A percentile compares a stretch with the other conserved stretches of the same genome.
phyloP scores from a whole-genome alignment of 2,113 vertebrate genomes.

The Emydura subglobosa region DNA sequence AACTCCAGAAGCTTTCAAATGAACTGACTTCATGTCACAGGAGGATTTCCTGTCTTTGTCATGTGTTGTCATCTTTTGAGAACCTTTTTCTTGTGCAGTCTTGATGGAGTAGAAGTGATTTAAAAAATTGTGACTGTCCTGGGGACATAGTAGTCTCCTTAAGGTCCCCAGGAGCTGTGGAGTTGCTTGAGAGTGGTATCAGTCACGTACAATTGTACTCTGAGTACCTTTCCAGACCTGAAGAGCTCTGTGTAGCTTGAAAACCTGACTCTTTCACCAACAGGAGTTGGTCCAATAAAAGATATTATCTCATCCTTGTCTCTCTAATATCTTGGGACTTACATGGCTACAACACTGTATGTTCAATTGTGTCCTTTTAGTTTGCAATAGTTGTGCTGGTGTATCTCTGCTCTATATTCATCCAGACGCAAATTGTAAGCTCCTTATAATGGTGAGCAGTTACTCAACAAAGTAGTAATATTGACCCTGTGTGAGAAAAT shows the following conservation, averaged over 20 bases:
- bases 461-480: background rate
- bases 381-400: background rate
- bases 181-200: too few relatives aligned
- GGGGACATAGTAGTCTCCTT: background rate
- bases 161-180: background rate
- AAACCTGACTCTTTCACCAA: too few relatives aligned
- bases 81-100: background rate
- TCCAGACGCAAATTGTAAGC: background rate
- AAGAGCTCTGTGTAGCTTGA: too few relatives aligned
- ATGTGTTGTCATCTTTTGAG: background rate
- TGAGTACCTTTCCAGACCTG: too few relatives aligned
- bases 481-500: background rate
- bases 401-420: background rate
- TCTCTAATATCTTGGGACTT: too few relatives aligned
- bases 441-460: too few relatives aligned
- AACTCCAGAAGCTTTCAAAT: background rate
- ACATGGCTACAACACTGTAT: too few relatives aligned
- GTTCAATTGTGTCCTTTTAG: background rate
- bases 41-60: background rate
- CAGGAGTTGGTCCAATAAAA: too few relatives aligned
- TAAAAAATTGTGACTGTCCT: too few relatives aligned
- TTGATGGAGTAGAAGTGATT: background rate
- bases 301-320: too few relatives aligned
- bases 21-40: background rate
- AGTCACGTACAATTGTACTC: background rate